A percentile compares a stretch with the other conserved stretches of the same genome.
These are phyloP conservation scores for Atta colombica DNA, from an alignment of 1,140 invertebrate genomes.

Conservation along the genomic window DNA sequence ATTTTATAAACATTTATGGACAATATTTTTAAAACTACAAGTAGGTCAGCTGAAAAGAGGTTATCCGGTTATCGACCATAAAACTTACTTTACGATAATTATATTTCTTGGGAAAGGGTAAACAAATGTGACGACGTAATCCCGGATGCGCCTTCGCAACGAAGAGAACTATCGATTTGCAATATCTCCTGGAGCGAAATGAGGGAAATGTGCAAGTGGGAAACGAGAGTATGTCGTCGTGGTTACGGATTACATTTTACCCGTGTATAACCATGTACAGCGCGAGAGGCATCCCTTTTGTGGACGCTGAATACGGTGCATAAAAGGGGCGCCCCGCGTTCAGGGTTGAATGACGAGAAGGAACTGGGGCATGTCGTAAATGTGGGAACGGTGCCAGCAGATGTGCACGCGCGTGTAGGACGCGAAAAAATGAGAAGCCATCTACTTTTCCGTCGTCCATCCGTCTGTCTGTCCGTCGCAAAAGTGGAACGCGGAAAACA, in stretches of 20 bases:
- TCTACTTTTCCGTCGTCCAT: background rate
- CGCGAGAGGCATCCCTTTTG: constrained; percentile 33
- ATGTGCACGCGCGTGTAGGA: constrained; percentile 41
- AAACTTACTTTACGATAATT: constrained; percentile 41
- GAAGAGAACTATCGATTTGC: constrained; percentile 79
- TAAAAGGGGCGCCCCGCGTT: constrained; percentile 48
- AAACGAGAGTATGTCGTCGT: constrained; percentile 22
- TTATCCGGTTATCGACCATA: constrained; percentile 17
- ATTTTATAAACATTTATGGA: constrained; percentile 10
- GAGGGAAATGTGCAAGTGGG: constrained; percentile 36
- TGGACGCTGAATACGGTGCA: constrained; percentile 39
- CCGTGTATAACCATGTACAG: background rate
- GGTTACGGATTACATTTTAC: constrained; percentile 45
- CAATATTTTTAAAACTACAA: constrained; percentile 11
- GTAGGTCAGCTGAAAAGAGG: constrained; percentile 8
- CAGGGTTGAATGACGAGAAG: constrained; percentile 56
- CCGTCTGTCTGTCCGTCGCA: background rate
- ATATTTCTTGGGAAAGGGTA: constrained; percentile 19
- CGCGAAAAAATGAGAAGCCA: constrained; percentile 32
- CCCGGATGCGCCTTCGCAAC: constrained; percentile 29
- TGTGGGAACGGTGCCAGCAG: background rate
- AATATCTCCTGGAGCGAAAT: constrained; percentile 55
- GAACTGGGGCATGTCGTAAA: constrained; percentile 56
- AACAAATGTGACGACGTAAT: constrained; percentile 24
- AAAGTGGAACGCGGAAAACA: constrained; percentile 45